These are phyloP conservation scores for Mayetiola destructor DNA, from an alignment of 2,888 invertebrate species.

Conservation along the genomic window DNA sequence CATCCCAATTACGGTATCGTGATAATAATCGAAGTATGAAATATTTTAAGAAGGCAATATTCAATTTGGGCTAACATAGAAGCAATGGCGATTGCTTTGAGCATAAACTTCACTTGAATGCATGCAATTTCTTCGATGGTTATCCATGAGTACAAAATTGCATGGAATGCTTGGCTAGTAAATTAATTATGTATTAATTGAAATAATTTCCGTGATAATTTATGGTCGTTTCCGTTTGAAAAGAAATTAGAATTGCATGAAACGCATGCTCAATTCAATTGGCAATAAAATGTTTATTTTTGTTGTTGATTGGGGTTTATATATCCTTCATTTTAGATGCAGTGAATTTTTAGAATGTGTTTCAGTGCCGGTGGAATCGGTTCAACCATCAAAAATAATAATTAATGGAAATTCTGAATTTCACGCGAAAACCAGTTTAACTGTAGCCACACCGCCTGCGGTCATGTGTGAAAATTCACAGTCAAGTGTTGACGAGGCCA, in stretches of 20 bases:
- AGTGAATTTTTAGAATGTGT: slow-evolving; percentile 90
- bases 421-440: slow-evolving; percentile 49
- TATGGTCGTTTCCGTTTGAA: no score
- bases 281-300: background rate
- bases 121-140: no score
- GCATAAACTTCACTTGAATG: no score
- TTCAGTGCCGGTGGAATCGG: slow-evolving; percentile 76
- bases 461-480: slow-evolving; percentile 36
- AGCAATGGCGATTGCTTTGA: no score
- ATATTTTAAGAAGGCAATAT: no score
- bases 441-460: slow-evolving; percentile 31
- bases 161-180: no score
- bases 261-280: background rate
- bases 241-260: background rate
- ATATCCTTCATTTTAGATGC: slow-evolving; percentile 52
- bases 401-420: slow-evolving; percentile 58
- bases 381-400: slow-evolving; percentile 53
- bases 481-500: slow-evolving; percentile 33
- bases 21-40: no score
- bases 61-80: no score
- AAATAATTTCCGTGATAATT: no score
- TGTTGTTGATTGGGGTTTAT: background rate
- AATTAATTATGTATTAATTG: no score
- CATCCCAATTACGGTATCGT: no score
- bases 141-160: no score